phyloP scores from a whole-genome alignment of 1,140 invertebrate species.

The Drosophila sproati region DNA sequence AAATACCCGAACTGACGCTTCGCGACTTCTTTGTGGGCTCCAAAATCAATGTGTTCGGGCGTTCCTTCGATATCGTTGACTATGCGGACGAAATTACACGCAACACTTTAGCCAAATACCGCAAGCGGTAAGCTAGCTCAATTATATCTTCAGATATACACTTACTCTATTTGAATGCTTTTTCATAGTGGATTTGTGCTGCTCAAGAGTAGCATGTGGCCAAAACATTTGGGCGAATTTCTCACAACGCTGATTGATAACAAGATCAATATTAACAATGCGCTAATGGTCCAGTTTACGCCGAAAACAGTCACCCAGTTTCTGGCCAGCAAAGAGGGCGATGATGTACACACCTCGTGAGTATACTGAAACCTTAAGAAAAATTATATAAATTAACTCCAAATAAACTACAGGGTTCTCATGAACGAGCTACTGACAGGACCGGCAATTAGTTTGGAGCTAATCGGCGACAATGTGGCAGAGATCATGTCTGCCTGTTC shows the following conservation, averaged over 20 bases:
- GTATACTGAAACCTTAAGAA: conserved; percentile 51
- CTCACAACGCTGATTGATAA: conserved; percentile 88
- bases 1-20: conserved; percentile 88
- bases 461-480: conserved; percentile 90
- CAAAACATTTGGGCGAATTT: conserved; percentile 89
- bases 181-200: conserved; percentile 90
- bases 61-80: conserved; percentile 91
- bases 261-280: conserved; percentile 89
- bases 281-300: conserved; percentile 89
- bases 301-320: conserved; percentile 85
- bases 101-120: conserved; percentile 86
- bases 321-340: conserved; percentile 86
- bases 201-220: conserved; percentile 90
- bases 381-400: neutral
- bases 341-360: conserved; percentile 88
- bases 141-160: neutral
- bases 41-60: conserved; percentile 90
- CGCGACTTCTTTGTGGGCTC: conserved; percentile 92
- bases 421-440: conserved; percentile 89
- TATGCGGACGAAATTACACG: conserved; percentile 90
- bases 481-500: conserved; percentile 82
- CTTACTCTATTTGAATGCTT: neutral
- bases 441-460: conserved; percentile 89
- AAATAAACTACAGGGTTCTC: conserved; percentile 80
- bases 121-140: conserved; percentile 86